A percentile compares a stretch with the other conserved stretches of the same genome.
Evolutionary conservation across 2,888 invertebrate genomes (phyloP).

Genomic region (Entomobrya proxima): DNA sequence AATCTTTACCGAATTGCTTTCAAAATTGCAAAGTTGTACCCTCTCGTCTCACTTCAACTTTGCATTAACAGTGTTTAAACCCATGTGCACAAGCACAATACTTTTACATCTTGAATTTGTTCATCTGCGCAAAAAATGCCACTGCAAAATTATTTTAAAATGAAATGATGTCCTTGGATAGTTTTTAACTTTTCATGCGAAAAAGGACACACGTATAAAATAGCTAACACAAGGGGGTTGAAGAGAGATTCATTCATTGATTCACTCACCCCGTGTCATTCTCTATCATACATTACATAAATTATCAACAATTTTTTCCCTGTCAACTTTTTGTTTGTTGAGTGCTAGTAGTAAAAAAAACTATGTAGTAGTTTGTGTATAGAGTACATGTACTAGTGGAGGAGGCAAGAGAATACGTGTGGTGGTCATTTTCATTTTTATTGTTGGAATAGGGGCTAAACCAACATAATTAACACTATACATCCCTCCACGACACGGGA

Average conservation of each 20-base stretch:
- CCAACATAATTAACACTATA: conserved; percentile 13
- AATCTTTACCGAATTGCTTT: no score
- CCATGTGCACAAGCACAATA: no score
- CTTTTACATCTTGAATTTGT: no score
- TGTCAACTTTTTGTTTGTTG: conserved; percentile 47
- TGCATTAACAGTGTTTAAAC: no score
- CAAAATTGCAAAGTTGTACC: no score
- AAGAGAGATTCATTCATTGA: conserved; percentile 23
- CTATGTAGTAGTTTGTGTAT: no score
- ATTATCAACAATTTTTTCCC: conserved; percentile 23
- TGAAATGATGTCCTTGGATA: conserved; percentile 41
- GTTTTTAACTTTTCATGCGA: conserved; percentile 22
- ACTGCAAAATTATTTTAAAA: background rate
- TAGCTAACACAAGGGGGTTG: background rate
- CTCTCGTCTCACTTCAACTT: background rate
- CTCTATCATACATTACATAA: conserved; percentile 50
- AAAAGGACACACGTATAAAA: background rate
- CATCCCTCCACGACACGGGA: background rate
- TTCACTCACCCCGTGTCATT: background rate
- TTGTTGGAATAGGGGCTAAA: background rate
- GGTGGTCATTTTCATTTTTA: conserved; percentile 14
- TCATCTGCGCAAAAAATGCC: background rate
- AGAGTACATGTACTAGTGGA: no score
- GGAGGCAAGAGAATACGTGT: no score
- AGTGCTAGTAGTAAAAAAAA: conserved; percentile 23